Base-by-base conservation (phyloP, 2,888 invertebrate genomes). In the Drosophila aldrichi region DNA sequence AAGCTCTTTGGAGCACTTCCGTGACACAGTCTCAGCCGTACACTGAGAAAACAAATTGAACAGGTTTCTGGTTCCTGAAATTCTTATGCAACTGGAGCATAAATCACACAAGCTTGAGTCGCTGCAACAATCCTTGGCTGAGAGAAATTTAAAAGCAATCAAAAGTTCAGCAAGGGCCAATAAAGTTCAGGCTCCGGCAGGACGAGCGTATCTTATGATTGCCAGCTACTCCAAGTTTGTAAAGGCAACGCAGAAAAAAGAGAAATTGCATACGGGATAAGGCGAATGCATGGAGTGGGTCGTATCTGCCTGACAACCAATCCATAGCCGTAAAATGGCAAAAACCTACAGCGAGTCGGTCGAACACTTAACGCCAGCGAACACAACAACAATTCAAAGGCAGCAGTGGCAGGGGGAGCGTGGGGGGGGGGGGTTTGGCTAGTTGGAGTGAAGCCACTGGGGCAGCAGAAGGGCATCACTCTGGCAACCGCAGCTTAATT, bases 401-500 rank as follows among this genome's bases (percentile, higher is more conserved):
- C n/a, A n/a, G n/a, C n/a, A n/a, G n/a, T 61, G 32, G 34, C 41
- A 32, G 25, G 6, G 25, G 25, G 25, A 25, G 25, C 0, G 25
- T n/a, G n/a, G 22, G 29, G 25, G n/a, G 1, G 6, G 4, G 1
- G 3, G 12, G n/a, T 22, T 22, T 22, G 25, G 7, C 25, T n/a
- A 12, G 22, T 8, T 34, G 56, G 32, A 3, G 18, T 8, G 38
- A 14, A 49, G 48, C n/a, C 40, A 40, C 40, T 20, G 41, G 34
- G 46, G 14, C 51, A 22, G 40, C 8, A n/a, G 54, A n/a, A 14
- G 9, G 10, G 49, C 70, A 66, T 71, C 77, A 75, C 80, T 79
- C 55, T 62, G 80, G 52, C 67, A 85, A 73, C 81, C 78, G 83
- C 83, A 68, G 63, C 62, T 65, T 86, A 86, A 87, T 87, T 82